A percentile compares a stretch with the other conserved stretches of the same genome.
phyloP scores from a whole-genome alignment of 2,888 invertebrate genomes.

The Drosophila koepferae region DNA sequence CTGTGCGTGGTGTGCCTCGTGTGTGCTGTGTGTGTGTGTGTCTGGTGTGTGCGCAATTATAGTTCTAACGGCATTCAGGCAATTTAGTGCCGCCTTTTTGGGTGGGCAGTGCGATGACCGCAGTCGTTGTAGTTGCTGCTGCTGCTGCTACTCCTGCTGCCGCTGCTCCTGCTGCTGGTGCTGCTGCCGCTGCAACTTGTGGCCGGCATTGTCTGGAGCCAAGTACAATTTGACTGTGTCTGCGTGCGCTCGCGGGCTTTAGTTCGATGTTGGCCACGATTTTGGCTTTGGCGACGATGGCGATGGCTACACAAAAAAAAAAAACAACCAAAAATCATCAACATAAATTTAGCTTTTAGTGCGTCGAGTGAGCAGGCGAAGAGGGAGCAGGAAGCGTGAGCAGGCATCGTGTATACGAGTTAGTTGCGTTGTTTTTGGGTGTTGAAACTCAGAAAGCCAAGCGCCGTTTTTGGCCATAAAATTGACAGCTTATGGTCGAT shows the following conservation, averaged over 20 bases:
- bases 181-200: constrained; percentile 35
- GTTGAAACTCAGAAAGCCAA: constrained; percentile 77
- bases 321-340: constrained; percentile 76
- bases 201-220: constrained; percentile 63
- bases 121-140: constrained; percentile 23
- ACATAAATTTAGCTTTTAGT: constrained; percentile 80
- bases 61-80: constrained; percentile 73
- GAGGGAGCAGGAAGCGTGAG: neutral
- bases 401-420: neutral
- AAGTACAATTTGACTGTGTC: constrained; percentile 66
- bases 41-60: constrained; percentile 67
- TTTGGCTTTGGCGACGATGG: constrained; percentile 30
- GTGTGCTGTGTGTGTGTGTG: constrained; percentile 29
- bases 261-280: constrained; percentile 27
- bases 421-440: constrained; percentile 61
- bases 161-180: constrained; percentile 16
- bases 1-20: constrained; percentile 37
- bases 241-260: constrained; percentile 64
- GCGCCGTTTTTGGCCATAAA: constrained; percentile 77
- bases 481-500: constrained; percentile 77
- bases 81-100: constrained; percentile 76
- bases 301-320: constrained; percentile 48
- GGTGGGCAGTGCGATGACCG: constrained; percentile 78
- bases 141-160: constrained; percentile 22
- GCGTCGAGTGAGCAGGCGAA: constrained; percentile 46